Conservation (phyloP, 2,797 vertebrate genomes). For the Crocodylus rhombifer region DNA sequence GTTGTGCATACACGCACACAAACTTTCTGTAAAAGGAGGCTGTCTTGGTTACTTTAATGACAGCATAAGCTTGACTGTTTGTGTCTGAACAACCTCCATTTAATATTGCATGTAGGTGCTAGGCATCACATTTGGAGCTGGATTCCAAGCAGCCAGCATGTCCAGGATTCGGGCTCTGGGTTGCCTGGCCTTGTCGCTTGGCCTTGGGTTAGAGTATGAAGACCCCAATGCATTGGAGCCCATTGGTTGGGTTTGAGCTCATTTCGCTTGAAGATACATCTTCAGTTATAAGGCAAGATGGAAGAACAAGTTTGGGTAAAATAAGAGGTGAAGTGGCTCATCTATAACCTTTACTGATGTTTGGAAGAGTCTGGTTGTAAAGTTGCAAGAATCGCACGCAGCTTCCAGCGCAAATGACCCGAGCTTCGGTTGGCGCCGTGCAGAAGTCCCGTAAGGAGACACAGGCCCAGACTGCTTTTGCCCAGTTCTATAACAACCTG, state of each 20-base stretch:
- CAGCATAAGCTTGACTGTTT: conserved; percentile 30
- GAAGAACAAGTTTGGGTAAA: background rate
- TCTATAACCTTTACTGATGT: background rate
- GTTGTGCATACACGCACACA: too few species aligned
- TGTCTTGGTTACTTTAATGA: background rate
- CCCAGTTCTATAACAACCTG: conserved; percentile 67
- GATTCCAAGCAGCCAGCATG: background rate
- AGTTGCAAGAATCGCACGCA: conserved; percentile 46
- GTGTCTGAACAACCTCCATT: conserved; percentile 14
- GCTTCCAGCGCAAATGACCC: conserved; percentile 44
- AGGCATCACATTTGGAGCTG: background rate
- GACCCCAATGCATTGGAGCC: background rate
- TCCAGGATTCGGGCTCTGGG: background rate
- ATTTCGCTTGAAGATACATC: background rate
- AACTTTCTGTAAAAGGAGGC: background rate
- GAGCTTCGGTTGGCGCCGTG: conserved; percentile 50
- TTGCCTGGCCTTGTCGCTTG: background rate
- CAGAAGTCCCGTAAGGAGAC: background rate
- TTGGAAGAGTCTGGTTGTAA: background rate
- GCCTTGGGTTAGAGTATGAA: background rate
- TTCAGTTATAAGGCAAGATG: background rate
- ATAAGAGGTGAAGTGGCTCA: background rate
- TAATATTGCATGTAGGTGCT: conserved; percentile 9
- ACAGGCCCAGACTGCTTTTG: conserved; percentile 31
- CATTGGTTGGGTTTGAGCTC: background rate